A percentile compares a stretch with the other conserved stretches of the same genome.
These are phyloP conservation scores for Patiria miniata DNA, from an alignment of 35 echinoderm and acorn worm species.

Conservation along the genomic window DNA sequence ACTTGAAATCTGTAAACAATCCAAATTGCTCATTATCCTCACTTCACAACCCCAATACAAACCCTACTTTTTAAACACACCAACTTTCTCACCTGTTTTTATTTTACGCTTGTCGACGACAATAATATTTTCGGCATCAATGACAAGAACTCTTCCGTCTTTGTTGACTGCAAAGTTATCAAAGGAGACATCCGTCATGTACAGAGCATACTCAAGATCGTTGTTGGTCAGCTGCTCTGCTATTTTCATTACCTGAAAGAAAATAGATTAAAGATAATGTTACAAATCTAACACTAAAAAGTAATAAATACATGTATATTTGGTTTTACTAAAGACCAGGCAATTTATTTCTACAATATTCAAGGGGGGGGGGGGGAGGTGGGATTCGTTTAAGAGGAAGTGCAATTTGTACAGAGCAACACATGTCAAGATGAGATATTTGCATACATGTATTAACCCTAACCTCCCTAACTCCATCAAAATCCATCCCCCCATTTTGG, in stretches of 20 bases:
- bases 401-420: too few species aligned
- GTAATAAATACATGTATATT: neutral
- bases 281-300: too few species aligned
- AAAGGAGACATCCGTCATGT: slow-evolving; percentile 73
- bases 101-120: slow-evolving; percentile 85
- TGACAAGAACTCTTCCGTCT: slow-evolving; percentile 65
- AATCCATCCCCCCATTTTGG: too few species aligned
- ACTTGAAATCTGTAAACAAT: too few species aligned
- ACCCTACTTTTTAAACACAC: neutral
- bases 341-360: neutral
- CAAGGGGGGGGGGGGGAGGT: neutral
- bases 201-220: slow-evolving; percentile 71
- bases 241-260: slow-evolving; percentile 68
- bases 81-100: slow-evolving; percentile 59
- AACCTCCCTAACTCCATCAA: too few species aligned
- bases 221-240: slow-evolving; percentile 80
- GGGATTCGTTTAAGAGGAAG: too few species aligned
- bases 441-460: too few species aligned
- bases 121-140: slow-evolving; percentile 95
- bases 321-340: too few species aligned
- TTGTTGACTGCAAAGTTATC: slow-evolving; percentile 80
- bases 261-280: neutral
- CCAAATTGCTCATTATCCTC: too few species aligned
- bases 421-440: too few species aligned
- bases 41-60: neutral